Percentiles rank a stretch among this genome's conserved stretches.
Conservation (phyloP, 2,888 invertebrate genomes). For the Antitype chi region DNA sequence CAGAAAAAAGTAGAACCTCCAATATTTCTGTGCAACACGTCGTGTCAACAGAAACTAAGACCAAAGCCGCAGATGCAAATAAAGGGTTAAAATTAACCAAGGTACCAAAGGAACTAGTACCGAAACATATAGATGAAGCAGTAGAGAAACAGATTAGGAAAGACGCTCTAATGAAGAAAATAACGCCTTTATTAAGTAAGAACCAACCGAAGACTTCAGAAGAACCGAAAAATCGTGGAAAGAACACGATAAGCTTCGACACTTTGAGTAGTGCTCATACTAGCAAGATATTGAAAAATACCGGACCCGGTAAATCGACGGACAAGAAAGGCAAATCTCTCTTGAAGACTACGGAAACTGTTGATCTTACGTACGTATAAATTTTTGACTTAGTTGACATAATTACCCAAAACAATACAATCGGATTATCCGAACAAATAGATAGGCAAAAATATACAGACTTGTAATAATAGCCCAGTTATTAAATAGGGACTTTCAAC, state of each 20-base stretch:
- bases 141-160: slow-evolving; percentile 46
- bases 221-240: slow-evolving; percentile 22
- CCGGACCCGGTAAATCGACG: not conserved
- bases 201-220: slow-evolving; percentile 28
- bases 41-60: slow-evolving; percentile 25
- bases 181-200: slow-evolving; percentile 31
- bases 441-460: not conserved
- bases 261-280: slow-evolving; percentile 35
- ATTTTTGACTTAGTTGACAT: not conserved
- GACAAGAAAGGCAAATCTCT: slow-evolving; percentile 34
- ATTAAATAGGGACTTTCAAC: not conserved
- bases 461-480: not conserved
- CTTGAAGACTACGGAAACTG: slow-evolving; percentile 19
- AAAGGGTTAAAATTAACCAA: slow-evolving; percentile 36
- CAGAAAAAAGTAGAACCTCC: slow-evolving; percentile 19
- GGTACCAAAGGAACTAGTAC: slow-evolving; percentile 47
- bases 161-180: slow-evolving; percentile 36
- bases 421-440: not conserved
- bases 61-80: not conserved
- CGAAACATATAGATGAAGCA: slow-evolving; percentile 41
- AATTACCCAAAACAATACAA: not conserved
- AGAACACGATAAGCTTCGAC: slow-evolving; percentile 41
- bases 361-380: slow-evolving; percentile 60
- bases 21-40: slow-evolving; percentile 50
- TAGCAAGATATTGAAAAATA: slow-evolving; percentile 25